These are phyloP conservation scores for Hozukius guyotensis DNA, from an alignment of 2,797 vertebrate genomes.

Conservation along the genomic window DNA sequence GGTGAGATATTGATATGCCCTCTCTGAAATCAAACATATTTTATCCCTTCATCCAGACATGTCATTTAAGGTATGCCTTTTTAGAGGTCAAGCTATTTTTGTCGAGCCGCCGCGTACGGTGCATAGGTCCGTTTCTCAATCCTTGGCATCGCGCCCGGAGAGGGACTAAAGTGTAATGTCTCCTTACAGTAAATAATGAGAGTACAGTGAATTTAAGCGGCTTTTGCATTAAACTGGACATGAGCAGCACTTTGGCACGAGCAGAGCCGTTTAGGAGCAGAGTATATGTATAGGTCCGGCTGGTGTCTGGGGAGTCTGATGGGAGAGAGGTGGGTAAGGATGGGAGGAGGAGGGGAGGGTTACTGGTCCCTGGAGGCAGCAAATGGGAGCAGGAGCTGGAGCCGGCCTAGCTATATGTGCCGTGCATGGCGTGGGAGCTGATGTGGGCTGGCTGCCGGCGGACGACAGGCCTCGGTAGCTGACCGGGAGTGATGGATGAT, in stretches of 20 bases:
- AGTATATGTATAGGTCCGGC: conserved; percentile 7
- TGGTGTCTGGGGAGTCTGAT: conserved; percentile 40
- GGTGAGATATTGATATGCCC: conserved; percentile 71
- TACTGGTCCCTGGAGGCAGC: conserved; percentile 48
- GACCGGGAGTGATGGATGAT: conserved; percentile 73
- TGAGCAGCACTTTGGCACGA: conserved; percentile 41
- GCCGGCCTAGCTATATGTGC: conserved; percentile 41
- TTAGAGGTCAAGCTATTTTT: conserved; percentile 71
- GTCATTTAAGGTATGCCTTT: conserved; percentile 55
- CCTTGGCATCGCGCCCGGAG: conserved; percentile 45
- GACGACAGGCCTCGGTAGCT: conserved; percentile 61
- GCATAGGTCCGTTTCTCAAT: conserved; percentile 39
- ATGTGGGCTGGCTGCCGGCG: conserved; percentile 46
- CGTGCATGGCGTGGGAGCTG: conserved; percentile 27
- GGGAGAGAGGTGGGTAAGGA: conserved; percentile 9
- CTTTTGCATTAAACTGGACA: conserved; percentile 43
- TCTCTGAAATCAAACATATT: conserved; percentile 69
- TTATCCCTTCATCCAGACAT: conserved; percentile 59
- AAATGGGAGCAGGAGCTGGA: conserved; percentile 39
- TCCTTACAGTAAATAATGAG: conserved; percentile 68
- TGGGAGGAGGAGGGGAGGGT: not conserved
- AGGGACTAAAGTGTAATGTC: conserved; percentile 53
- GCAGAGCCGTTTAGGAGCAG: conserved; percentile 31
- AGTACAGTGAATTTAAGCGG: conserved; percentile 42
- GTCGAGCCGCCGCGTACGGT: conserved; percentile 3